Evolutionary conservation across 2,888 invertebrate species (phyloP).

Genomic region (Microchrysa polita): DNA sequence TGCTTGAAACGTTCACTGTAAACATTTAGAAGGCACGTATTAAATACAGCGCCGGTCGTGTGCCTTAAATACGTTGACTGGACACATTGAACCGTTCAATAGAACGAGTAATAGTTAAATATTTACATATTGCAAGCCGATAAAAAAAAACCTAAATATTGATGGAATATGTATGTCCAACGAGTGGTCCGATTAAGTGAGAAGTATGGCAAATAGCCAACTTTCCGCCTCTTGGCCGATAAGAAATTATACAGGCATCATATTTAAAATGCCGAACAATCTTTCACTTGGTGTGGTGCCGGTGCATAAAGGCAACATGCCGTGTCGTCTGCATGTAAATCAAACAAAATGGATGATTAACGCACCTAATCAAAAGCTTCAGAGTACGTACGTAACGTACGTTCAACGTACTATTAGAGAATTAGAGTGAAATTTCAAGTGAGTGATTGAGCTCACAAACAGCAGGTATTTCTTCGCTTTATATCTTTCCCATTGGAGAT

Average conservation of each 20-base stretch:
- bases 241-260: not conserved
- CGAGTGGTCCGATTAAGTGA: conserved; percentile 1
- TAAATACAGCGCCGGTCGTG: too few species aligned
- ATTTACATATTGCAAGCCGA: conserved; percentile 34
- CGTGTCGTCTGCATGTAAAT: conserved; percentile 18
- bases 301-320: not conserved
- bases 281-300: not conserved
- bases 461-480: not conserved
- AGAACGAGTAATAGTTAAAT: conserved; percentile 38
- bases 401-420: not conserved
- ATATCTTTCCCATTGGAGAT: not conserved
- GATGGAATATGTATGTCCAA: conserved; percentile 32
- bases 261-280: not conserved
- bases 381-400: too few species aligned
- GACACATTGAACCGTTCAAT: conserved; percentile 14
- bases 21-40: too few species aligned
- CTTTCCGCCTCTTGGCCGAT: not conserved
- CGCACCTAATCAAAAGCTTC: conserved; percentile 21
- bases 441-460: conserved; percentile 15
- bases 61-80: too few species aligned
- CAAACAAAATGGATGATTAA: conserved; percentile 27
- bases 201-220: conserved; percentile 35
- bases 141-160: conserved; percentile 41
- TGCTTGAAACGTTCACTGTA: too few species aligned
- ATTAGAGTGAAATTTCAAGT: conserved; percentile 7